A percentile compares a stretch with the other conserved stretches of the same genome.
phyloP scores from a whole-genome alignment of 2,888 invertebrate genomes.

The Spialia ferax region DNA sequence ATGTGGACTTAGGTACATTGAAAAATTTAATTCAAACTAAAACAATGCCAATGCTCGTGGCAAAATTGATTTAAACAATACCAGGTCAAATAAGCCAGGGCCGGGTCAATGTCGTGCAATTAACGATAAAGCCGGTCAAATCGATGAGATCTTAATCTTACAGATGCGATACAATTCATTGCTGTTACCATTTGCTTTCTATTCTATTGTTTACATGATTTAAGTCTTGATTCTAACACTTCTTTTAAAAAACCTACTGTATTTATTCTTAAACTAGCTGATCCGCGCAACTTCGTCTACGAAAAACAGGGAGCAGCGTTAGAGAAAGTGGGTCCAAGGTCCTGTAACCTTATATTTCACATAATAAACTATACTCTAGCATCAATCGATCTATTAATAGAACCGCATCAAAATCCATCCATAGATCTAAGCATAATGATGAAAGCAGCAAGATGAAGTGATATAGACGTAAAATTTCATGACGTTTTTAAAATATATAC shows the following conservation, averaged over 20 bases:
- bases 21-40: not conserved
- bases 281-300: no score
- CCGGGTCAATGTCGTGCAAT: conserved; percentile 44
- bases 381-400: no score
- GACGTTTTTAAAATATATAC: not conserved
- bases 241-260: not conserved
- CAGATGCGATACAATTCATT: conserved; percentile 19
- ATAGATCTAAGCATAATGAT: no score
- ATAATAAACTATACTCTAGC: no score
- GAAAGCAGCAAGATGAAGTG: no score
- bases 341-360: no score
- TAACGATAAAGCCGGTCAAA: conserved; percentile 34
- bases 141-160: conserved; percentile 30
- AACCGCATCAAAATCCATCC: no score
- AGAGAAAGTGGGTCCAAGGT: no score
- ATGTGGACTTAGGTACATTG: no score
- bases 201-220: conserved; percentile 9
- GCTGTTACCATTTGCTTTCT: conserved; percentile 29
- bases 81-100: conserved; percentile 36
- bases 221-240: conserved; percentile 7
- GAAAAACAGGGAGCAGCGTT: no score
- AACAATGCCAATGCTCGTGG: not conserved
- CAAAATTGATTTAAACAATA: conserved; percentile 42
- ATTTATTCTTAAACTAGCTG: no score
- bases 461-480: not conserved